Conservation (phyloP, 2,888 invertebrate species). For the Synanthedon vespiformis region DNA sequence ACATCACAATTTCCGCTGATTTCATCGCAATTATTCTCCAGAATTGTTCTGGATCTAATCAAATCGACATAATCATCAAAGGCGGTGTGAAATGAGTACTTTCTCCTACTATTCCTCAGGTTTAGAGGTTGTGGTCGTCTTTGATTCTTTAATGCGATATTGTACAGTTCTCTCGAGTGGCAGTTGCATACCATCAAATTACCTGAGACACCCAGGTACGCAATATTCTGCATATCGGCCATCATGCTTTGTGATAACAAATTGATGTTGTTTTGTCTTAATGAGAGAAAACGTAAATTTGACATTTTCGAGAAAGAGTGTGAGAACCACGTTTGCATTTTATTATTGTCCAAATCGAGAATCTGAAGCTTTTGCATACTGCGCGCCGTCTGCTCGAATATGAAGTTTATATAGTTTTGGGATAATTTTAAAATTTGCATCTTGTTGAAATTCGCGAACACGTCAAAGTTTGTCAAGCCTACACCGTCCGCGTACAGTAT, state of each 20-base stretch:
- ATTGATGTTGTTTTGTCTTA: conserved; percentile 69
- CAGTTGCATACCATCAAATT: conserved; percentile 75
- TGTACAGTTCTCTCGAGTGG: conserved; percentile 59
- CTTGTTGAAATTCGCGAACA: conserved; percentile 38
- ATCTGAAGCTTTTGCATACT: conserved; percentile 46
- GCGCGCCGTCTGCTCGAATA: conserved; percentile 30
- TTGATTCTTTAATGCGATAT: conserved; percentile 26
- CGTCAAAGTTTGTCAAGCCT: conserved; percentile 38
- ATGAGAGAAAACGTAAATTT: conserved; percentile 45
- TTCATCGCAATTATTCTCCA: conserved; percentile 10
- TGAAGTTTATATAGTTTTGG: conserved; percentile 56
- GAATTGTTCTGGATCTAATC: conserved; percentile 17
- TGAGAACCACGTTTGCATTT: conserved; percentile 67
- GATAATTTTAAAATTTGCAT: conserved; percentile 58
- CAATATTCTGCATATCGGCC: conserved; percentile 55
- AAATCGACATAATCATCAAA: conserved; percentile 23
- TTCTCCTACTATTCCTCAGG: background rate
- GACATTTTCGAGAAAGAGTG: conserved; percentile 41
- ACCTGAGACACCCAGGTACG: conserved; percentile 59
- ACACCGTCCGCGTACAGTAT: conserved; percentile 55
- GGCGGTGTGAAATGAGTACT: conserved; percentile 21
- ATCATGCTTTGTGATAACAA: conserved; percentile 69
- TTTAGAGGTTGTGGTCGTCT: background rate
- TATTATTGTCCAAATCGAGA: conserved; percentile 66
- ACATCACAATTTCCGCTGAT: conserved; percentile 9